Evolutionary conservation across 2,888 invertebrate species (phyloP), one percentile per base, ranked within the genome.

Genomic region (Heliconius aoede): DNA sequence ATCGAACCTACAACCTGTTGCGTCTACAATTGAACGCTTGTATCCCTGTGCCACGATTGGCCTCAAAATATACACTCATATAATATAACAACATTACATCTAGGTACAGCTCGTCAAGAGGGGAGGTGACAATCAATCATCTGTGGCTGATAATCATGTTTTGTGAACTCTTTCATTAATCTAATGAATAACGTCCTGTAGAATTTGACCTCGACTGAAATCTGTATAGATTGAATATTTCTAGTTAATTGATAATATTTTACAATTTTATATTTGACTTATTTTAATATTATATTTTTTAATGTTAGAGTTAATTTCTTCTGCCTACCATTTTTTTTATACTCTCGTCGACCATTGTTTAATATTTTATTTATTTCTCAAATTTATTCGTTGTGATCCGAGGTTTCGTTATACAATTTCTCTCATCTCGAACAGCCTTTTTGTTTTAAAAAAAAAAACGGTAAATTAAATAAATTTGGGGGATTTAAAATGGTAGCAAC

Each of bases 151-250:
- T 86, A 83, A 82, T 85, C 85, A 85, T 87, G 88, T 87, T 88
- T 86, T 84, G 85, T 89, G 89, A 92, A 94, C 94, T 93, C 92
- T 92, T 93, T 93, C 92, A 92, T 93, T 92, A 91, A 89, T 91
- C 86, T 92, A 93, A 93, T 92, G 91, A 93, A 89, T 78, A 80
- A 78, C 78, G 73, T 80, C 72, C 81, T 36, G 32, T 64, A 13
- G 64, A 36, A 15, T 64, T 67, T 51, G 8, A 21, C 21, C 26
- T 28, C 3, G 15, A 51, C 28, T 7, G 51, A 2, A 51, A 51
- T 69, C 28, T 51, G 30, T 4, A 32, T n/a, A 32, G 28, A 51
- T 68, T 26, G n/a, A 64, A 32, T n/a, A n/a, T 32, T n/a, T n/a
- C n/a, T 36, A 32, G 18, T 18, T 46, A 46, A 46, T 46, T 18